Base-by-base conservation (phyloP, 2,888 invertebrate genomes). In the Boloria selene region DNA sequence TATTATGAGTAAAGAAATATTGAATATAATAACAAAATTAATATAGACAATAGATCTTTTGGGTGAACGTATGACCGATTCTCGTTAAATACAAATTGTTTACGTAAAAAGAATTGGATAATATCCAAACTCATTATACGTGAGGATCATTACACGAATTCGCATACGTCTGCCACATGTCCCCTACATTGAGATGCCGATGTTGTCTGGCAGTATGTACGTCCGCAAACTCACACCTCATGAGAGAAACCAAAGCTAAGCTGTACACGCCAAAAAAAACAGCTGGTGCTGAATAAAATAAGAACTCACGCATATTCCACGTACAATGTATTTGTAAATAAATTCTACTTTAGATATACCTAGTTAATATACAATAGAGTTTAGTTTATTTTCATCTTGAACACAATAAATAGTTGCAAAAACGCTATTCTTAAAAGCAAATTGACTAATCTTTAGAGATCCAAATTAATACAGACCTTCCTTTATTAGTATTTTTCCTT, bases 91-190 rank as follows among this genome's bases (percentile, higher is more conserved):
- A 31, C 22, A 56, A 51, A 64, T 4, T 56, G 31, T 49, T 54
- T 63, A 54, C 58, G 49, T 66, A 60, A 61, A 67, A 54, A 65
- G 59, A 58, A 64, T 65, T 67, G 67, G 69, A 58, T 54, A 51
- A 51, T 55, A 22, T 67, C 58, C 64, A 64, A 60, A 18, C 50
- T 60, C 44, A 53, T 31, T 38, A 17, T 52, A 38, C 63, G 69
- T 68, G 67, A 71, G 65, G 62, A 3, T 22, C 22, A 22, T 22
- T 22, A 22, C 26, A 50, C 61, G 50, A 67, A 70, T 68, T 69
- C 61, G 56, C 64, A 67, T 55, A 51, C 45, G n/a, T 50, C 38
- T 10, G 65, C 52, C 60, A 60, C 64, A 53, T 50, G 50, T 50
- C 56, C 59, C 50, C 22, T 49, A 13, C 13, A n/a, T 44, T 60